Conservation (phyloP, 35 echinoderm and acorn worm genomes). For the Hemicentrotus pulcherrimus region DNA sequence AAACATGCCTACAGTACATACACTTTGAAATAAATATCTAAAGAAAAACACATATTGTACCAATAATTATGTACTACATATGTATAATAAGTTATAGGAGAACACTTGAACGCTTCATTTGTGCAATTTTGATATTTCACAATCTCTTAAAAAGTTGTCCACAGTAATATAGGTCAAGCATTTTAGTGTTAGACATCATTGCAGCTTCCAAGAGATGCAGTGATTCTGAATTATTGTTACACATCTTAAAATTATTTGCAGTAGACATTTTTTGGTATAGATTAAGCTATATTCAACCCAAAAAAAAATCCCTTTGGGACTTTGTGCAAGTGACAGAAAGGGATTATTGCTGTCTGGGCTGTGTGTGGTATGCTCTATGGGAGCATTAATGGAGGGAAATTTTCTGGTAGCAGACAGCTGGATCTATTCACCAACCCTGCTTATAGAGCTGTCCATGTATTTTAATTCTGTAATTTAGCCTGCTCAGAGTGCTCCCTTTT, state of each 20-base stretch:
- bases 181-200: too few relatives aligned
- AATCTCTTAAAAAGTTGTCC: too few relatives aligned
- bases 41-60: too few relatives aligned
- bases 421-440: not conserved
- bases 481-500: not conserved
- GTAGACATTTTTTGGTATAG: not conserved
- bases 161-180: too few relatives aligned
- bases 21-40: too few relatives aligned
- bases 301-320: not conserved
- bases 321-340: not conserved
- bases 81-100: too few relatives aligned
- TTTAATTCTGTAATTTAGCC: not conserved
- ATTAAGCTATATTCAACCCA: not conserved
- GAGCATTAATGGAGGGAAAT: not conserved
- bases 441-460: not conserved
- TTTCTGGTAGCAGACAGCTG: not conserved
- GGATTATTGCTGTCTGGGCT: not conserved
- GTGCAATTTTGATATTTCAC: too few relatives aligned
- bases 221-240: not conserved
- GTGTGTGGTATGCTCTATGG: not conserved
- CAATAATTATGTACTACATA: too few relatives aligned
- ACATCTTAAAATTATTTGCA: not conserved
- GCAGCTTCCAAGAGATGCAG: not conserved
- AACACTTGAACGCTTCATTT: too few relatives aligned
- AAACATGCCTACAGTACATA: not conserved